Base-by-base conservation (phyloP, 2,113 vertebrate species). In the Electrona antarctica region DNA sequence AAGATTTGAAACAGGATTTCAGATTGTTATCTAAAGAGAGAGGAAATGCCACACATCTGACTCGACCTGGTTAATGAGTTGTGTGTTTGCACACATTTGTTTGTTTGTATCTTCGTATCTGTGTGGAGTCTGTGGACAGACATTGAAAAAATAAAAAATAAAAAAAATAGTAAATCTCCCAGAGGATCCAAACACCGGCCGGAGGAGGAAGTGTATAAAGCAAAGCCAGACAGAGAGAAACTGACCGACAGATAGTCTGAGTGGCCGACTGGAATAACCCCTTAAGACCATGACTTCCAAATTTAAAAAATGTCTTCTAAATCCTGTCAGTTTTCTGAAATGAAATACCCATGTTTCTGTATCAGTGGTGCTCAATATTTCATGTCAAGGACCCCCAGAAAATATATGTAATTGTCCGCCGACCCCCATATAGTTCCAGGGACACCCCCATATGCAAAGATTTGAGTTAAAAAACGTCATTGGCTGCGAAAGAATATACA, bases 121-220 rank as follows among this genome's bases (percentile, higher is more conserved):
- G 47, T 61, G 60, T 15, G 62, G n/a, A n/a, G 12, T 63, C 67
- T 58, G 62, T 54, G 55, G 21, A 21, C 6, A 15, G 2, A 21
- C 60, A 72, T 13, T 28, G 59, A 63, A 71, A 60, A 64, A 21
- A 21, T 21, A 1, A 72, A 76, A 64, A 69, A 84, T 15, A 33
- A 29, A 72, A 60, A 74, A 80, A 59, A 66, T 81, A 69, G 21
- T n/a, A n/a, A n/a, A 65, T 72, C 52, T 73, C 62, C 69, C 56
- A 0, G 14, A 64, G 45, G 60, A 48, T 3, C 29, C 1, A 8
- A 6, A 70, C 51, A 51, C 69, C 58, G 28, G 28, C 10, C 41
- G 46, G 58, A 21, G 57, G 49, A 29, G 45, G 64, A 51, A 56
- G 14, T 13, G 56, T 49, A 52, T 12, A 77, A 21, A 21, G 48